Evolutionary conservation across 2,113 vertebrate genomes (phyloP).

Genomic region (Amia ocellicauda): DNA sequence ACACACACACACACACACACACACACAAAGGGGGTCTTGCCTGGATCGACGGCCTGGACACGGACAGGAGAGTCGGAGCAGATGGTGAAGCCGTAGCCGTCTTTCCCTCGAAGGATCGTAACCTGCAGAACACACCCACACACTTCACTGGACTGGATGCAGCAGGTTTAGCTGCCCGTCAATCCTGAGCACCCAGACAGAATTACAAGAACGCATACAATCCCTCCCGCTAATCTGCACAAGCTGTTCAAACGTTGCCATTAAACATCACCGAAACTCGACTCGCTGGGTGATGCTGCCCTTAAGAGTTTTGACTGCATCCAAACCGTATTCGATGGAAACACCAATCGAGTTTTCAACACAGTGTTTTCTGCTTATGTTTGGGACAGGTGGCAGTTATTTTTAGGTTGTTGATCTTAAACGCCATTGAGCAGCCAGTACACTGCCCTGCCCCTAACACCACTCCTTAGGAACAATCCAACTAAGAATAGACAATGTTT

Average conservation of each 20-base stretch:
- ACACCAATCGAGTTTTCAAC: too few relatives aligned
- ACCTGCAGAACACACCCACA: slow-evolving; percentile 67
- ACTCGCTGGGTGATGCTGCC: too few relatives aligned
- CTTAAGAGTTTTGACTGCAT: too few relatives aligned
- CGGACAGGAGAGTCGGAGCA: slow-evolving; percentile 92
- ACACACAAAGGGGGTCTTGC: slow-evolving; percentile 56
- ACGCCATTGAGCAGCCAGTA: too few relatives aligned
- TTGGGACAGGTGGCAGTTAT: too few relatives aligned
- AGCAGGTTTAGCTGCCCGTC: slow-evolving; percentile 11
- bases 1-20: not conserved
- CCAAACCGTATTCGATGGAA: too few relatives aligned
- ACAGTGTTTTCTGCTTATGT: too few relatives aligned
- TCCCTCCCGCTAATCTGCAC: slow-evolving; percentile 9
- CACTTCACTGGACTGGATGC: not conserved
- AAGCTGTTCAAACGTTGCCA: not conserved
- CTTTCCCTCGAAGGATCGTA: slow-evolving; percentile 83
- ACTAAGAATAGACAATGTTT: too few relatives aligned
- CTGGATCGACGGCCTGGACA: slow-evolving; percentile 91
- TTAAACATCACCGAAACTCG: slow-evolving; percentile 27
- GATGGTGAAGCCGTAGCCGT: slow-evolving; percentile 95
- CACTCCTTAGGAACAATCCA: too few relatives aligned
- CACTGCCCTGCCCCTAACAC: too few relatives aligned
- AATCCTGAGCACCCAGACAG: slow-evolving; percentile 33
- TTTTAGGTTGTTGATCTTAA: too few relatives aligned
- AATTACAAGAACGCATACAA: slow-evolving; percentile 35